These are phyloP conservation scores for Puffinus mauretanicus DNA, from an alignment of 2,113 vertebrate species.

Conservation along the genomic window DNA sequence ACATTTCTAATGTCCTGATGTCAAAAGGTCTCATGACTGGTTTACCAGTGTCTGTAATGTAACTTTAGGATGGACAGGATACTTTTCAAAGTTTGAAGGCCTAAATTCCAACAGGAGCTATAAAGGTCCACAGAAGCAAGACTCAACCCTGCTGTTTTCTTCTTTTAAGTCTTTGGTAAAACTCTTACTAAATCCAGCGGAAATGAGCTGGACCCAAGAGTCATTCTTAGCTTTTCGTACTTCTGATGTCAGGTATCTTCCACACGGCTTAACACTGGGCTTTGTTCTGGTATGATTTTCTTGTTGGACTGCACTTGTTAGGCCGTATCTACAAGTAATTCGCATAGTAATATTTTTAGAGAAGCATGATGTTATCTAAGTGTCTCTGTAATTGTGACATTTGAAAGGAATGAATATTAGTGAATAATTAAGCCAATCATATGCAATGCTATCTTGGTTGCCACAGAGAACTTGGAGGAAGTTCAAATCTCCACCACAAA, in stretches of 20 bases:
- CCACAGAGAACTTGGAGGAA: neutral
- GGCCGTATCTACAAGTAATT: neutral
- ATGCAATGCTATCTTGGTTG: neutral
- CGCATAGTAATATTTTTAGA: neutral
- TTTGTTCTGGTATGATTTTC: neutral
- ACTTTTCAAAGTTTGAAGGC: neutral
- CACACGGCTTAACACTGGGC: neutral
- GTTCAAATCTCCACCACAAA: neutral
- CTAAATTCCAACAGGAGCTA: neutral
- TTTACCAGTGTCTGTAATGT: neutral
- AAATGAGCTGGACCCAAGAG: neutral
- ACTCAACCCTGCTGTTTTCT: neutral
- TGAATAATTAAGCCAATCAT: neutral
- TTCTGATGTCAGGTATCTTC: neutral
- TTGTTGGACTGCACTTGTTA: neutral
- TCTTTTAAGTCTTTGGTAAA: neutral
- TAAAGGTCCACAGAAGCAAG: neutral
- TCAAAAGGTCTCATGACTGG: neutral
- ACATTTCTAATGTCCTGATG: neutral
- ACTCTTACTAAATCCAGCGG: neutral
- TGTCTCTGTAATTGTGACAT: neutral
- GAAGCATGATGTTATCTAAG: neutral
- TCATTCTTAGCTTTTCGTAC: neutral
- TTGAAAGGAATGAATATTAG: neutral
- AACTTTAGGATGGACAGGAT: neutral